Conservation (phyloP, 2,888 invertebrate species). For the Drosophila atripex region DNA sequence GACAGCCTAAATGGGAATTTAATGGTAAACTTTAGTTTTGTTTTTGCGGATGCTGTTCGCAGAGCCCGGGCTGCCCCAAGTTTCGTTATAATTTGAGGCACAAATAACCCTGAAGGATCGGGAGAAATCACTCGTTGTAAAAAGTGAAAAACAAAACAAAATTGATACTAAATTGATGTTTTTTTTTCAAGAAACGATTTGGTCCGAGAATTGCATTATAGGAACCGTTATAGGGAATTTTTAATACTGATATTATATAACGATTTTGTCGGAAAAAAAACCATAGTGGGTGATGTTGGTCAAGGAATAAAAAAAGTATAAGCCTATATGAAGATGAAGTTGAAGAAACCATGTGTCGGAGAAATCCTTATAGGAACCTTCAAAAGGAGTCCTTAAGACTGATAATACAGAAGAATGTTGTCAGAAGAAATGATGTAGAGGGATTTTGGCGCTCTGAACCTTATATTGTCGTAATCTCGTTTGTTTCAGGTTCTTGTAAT, state of each 20-base stretch:
- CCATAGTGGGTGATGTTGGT: too few relatives aligned
- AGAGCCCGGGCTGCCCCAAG: slow-evolving; percentile 20
- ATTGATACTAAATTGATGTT: slow-evolving; percentile 75
- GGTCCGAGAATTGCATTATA: neutral
- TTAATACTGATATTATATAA: neutral
- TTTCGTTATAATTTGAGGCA: slow-evolving; percentile 66
- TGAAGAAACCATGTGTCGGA: slow-evolving; percentile 36
- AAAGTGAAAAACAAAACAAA: slow-evolving; percentile 68
- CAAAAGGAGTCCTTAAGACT: neutral
- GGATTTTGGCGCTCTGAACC: neutral
- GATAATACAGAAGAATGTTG: neutral
- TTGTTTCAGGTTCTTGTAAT: slow-evolving; percentile 1
- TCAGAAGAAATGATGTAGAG: neutral
- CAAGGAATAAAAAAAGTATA: too few relatives aligned
- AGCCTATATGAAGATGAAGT: too few relatives aligned
- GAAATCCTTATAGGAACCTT: slow-evolving; percentile 14
- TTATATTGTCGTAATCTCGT: neutral
- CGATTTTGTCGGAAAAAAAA: neutral
- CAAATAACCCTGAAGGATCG: slow-evolving; percentile 47
- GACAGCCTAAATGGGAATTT: slow-evolving; percentile 83
- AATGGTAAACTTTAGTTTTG: slow-evolving; percentile 76
- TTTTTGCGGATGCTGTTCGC: slow-evolving; percentile 32
- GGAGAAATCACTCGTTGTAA: slow-evolving; percentile 54
- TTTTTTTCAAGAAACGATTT: slow-evolving; percentile 46
- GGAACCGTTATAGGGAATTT: slow-evolving; percentile 22